Percentiles rank a stretch among this genome's conserved stretches.
phyloP scores from a whole-genome alignment of 1,140 invertebrate species.

The Drosophila pachea region DNA sequence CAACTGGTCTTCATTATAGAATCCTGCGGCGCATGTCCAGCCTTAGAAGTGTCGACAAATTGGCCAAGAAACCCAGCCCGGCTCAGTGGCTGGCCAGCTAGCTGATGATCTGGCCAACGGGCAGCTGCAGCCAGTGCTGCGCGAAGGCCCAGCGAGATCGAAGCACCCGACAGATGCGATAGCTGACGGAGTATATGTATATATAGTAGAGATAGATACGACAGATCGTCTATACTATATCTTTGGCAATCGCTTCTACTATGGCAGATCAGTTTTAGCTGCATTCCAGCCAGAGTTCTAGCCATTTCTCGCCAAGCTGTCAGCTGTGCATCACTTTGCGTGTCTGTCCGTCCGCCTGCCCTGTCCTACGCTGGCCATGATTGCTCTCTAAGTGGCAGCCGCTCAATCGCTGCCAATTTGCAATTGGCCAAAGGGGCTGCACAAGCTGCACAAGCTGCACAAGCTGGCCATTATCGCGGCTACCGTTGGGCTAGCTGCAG shows the following conservation, averaged over 20 bases:
- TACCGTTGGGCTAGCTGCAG: constrained; percentile 43
- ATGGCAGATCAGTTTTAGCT: too few relatives aligned
- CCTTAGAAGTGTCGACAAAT: constrained; percentile 71
- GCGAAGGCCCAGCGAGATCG: too few relatives aligned
- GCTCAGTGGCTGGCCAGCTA: not conserved
- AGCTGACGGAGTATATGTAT: too few relatives aligned
- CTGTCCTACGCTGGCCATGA: constrained; percentile 28
- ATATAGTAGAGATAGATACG: too few relatives aligned
- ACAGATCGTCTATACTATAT: too few relatives aligned
- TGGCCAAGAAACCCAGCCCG: constrained; percentile 30
- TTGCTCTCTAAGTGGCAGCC: constrained; percentile 39
- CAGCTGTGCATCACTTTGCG: not conserved
- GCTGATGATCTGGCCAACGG: constrained; percentile 49
- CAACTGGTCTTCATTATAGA: constrained; percentile 2
- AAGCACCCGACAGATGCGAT: too few relatives aligned
- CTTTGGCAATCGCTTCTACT: too few relatives aligned
- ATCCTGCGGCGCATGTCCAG: constrained; percentile 55
- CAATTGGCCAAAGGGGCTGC: constrained; percentile 46
- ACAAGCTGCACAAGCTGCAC: constrained; percentile 39
- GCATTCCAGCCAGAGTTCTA: not conserved
- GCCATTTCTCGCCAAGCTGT: not conserved
- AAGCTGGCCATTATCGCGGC: constrained; percentile 62
- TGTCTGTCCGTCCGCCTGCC: constrained; percentile 8
- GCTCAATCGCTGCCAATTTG: constrained; percentile 41
- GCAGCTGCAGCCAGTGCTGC: constrained; percentile 35